These are phyloP conservation scores for Portevinia maculata DNA, from an alignment of 2,888 invertebrate genomes.

Conservation along the genomic window DNA sequence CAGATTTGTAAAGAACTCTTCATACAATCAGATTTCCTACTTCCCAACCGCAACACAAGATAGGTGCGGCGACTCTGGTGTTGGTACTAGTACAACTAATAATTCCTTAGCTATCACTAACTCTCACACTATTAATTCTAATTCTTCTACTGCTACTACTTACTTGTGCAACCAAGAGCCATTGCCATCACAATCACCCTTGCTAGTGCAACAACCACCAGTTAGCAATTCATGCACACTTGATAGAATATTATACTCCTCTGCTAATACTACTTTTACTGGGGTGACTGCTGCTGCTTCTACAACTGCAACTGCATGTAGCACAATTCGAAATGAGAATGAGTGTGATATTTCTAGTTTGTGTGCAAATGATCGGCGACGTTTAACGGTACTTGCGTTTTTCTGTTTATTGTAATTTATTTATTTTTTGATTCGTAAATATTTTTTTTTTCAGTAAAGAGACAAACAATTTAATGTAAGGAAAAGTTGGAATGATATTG, in stretches of 20 bases:
- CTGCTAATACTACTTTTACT: slow-evolving; percentile 47
- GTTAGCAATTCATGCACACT: slow-evolving; percentile 74
- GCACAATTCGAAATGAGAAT: slow-evolving; percentile 78
- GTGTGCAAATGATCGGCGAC: slow-evolving; percentile 76
- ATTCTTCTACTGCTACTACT: slow-evolving; percentile 18
- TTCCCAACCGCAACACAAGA: slow-evolving; percentile 45
- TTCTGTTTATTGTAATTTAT: slow-evolving; percentile 48
- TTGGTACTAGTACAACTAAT: slow-evolving; percentile 75
- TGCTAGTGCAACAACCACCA: slow-evolving; percentile 73
- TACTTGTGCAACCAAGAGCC: slow-evolving; percentile 74
- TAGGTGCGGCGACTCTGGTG: slow-evolving; percentile 71
- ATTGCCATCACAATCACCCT: slow-evolving; percentile 76
- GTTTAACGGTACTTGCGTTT: slow-evolving; percentile 84
- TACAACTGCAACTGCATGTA: slow-evolving; percentile 81
- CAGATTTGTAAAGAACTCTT: slow-evolving; percentile 73
- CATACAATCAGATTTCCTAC: slow-evolving; percentile 23
- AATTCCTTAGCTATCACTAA: slow-evolving; percentile 58
- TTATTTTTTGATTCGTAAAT: slow-evolving; percentile 42
- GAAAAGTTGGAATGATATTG: slow-evolving; percentile 46
- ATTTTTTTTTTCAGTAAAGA: slow-evolving; percentile 51
- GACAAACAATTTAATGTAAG: not conserved
- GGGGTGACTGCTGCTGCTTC: slow-evolving; percentile 52
- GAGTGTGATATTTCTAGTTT: slow-evolving; percentile 76
- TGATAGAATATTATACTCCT: slow-evolving; percentile 66
- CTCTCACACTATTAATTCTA: slow-evolving; percentile 64